A percentile compares a stretch with the other conserved stretches of the same genome.
phyloP scores from a whole-genome alignment of 2,797 vertebrate genomes.

The Neolamprologus multifasciatus region DNA sequence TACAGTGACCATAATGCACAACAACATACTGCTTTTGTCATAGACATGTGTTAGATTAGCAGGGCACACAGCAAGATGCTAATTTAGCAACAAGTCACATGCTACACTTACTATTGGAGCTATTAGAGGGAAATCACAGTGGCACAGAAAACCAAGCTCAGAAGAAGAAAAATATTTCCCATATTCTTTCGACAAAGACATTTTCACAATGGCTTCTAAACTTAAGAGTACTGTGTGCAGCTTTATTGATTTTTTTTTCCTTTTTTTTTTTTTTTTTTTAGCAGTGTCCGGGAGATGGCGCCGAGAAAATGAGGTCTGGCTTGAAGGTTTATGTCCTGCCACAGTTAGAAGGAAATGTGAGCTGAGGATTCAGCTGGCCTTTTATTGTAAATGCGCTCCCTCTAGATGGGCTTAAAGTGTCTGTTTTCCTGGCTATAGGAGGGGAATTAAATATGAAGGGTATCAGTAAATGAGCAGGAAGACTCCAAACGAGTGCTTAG shows the following conservation, averaged over 20 bases:
- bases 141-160: neutral
- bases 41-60: constrained; percentile 21
- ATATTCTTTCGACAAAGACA: constrained; percentile 49
- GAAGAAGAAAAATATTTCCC: constrained; percentile 14
- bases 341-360: constrained; percentile 73
- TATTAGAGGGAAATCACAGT: neutral
- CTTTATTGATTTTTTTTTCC: constrained; percentile 67
- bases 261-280: constrained; percentile 40
- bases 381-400: constrained; percentile 75
- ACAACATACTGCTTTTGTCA: constrained; percentile 64
- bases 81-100: constrained; percentile 31
- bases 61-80: constrained; percentile 31
- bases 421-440: constrained; percentile 72
- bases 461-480: constrained; percentile 75
- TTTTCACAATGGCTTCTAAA: constrained; percentile 60
- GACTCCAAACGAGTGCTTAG: constrained; percentile 73
- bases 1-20: constrained; percentile 84
- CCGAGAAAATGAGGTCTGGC: constrained; percentile 77
- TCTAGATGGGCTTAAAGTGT: constrained; percentile 73
- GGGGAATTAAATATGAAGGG: constrained; percentile 73
- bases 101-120: neutral
- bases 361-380: constrained; percentile 64
- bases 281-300: constrained; percentile 72
- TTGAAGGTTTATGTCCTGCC: constrained; percentile 76
- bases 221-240: constrained; percentile 65